Base-by-base conservation (phyloP, 2,888 invertebrate species). In the Nomada fucata region DNA sequence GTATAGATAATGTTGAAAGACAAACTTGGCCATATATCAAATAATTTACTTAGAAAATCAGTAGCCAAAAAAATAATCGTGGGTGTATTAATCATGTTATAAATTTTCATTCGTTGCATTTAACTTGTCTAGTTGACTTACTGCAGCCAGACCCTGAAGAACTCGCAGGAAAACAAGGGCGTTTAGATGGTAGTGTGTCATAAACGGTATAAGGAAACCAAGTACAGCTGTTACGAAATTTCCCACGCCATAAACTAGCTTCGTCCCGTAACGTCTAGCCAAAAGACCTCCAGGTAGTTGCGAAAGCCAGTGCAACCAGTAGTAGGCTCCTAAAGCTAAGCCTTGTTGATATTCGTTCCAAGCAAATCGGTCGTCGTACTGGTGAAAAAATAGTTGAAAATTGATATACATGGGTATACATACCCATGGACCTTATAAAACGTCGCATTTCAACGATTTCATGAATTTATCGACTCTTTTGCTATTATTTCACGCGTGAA, bases 201-300 rank as follows among this genome's bases (percentile, higher is more conserved):
- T 95, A n/a, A 95, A 89, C 0, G 97, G 97, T 75, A 97, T 96
- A 0, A 96, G 85, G 65, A 96, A 95, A 67, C 96, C 96, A 63
- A 96, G 93, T 70, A 96, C 88, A 2, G 96, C 95, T 0, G 96
- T 96, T 2, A 95, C 89, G 13, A 96, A 94, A 91, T 97, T 96
- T 1, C 96, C 95, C 47, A 95, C 91, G 0, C 97, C 97, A 90
- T 96, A 97, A 18, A 97, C 94, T 55, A 95, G 90, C 92, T 97
- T 97, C 0, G 97, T 96, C 0, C 97, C 97, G 89, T 96, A 96
- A 85, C 95, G 95, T 76, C 95, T 95, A 0, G 96, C 96, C 68
- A 97, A 89, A 75, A 96, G 93, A 44, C 97, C 97, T 44, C 97
- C 97, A 0, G 97, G 97, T 50, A 97, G 93, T 93, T 97, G 97